Percentiles rank a stretch among this genome's conserved stretches.
phyloP scores from a whole-genome alignment of 2,797 vertebrate species.

The Rhadinocentrus ornatus region DNA sequence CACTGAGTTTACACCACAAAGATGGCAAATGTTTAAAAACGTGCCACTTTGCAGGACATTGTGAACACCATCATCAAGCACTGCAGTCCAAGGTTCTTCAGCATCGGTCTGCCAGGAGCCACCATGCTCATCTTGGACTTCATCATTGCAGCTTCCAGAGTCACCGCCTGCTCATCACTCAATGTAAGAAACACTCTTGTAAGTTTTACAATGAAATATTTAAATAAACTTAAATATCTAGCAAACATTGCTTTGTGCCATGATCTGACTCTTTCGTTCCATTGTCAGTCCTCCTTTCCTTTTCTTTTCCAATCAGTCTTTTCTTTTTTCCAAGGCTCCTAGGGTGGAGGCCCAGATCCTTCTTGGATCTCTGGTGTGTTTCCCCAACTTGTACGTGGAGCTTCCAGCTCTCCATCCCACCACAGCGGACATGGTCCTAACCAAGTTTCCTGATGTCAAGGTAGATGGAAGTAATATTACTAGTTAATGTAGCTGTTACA shows the following conservation, averaged over 20 bases:
- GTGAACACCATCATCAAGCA: slow-evolving; percentile 99
- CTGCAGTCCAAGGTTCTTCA: slow-evolving; percentile 98
- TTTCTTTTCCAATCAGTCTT: neutral
- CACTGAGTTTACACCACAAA: too few relatives aligned
- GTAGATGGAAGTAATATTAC: slow-evolving; percentile 52
- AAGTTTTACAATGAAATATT: neutral
- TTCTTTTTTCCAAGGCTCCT: slow-evolving; percentile 84
- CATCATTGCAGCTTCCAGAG: slow-evolving; percentile 94
- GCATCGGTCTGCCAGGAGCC: slow-evolving; percentile 95
- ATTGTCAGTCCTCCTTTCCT: neutral
- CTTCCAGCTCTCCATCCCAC: slow-evolving; percentile 94
- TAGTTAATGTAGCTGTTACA: neutral
- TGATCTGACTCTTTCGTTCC: neutral
- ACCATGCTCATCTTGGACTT: slow-evolving; percentile 99
- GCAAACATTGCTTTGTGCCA: neutral
- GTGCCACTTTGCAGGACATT: slow-evolving; percentile 87
- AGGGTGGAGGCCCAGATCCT: slow-evolving; percentile 97
- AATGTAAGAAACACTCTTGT: slow-evolving; percentile 85
- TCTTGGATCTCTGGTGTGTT: slow-evolving; percentile 96
- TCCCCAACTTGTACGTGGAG: slow-evolving; percentile 94
- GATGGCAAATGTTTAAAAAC: neutral
- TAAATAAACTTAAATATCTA: neutral
- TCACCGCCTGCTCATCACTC: slow-evolving; percentile 94
- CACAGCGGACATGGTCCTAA: slow-evolving; percentile 90
- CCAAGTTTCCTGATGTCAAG: slow-evolving; percentile 96